A percentile compares a stretch with the other conserved stretches of the same genome.
phyloP scores from a whole-genome alignment of 2,797 vertebrate species.

The Lutjanus argentimaculatus region DNA sequence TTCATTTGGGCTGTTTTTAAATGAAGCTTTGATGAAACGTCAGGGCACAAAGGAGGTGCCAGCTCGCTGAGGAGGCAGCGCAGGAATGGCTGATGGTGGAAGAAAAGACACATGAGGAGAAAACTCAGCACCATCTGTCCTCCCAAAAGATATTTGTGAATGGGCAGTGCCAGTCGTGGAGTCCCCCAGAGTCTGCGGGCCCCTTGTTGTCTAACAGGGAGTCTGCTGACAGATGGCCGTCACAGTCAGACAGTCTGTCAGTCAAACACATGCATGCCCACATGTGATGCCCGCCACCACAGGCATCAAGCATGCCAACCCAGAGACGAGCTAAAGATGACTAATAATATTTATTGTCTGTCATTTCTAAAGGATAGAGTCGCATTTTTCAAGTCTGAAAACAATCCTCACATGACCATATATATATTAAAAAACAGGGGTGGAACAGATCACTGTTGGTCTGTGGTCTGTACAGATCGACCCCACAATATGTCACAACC shows the following conservation, averaged over 20 bases:
- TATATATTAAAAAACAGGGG: no score
- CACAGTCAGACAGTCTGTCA: slow-evolving; percentile 73
- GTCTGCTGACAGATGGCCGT: slow-evolving; percentile 79
- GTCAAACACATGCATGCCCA: slow-evolving; percentile 55
- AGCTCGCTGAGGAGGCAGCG: slow-evolving; percentile 46
- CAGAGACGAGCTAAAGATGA: not conserved
- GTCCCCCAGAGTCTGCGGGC: not conserved
- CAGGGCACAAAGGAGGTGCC: slow-evolving; percentile 58
- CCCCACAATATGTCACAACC: no score
- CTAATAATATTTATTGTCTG: not conserved
- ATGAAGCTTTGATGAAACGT: slow-evolving; percentile 67
- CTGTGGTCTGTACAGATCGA: no score
- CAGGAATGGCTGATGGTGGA: slow-evolving; percentile 62
- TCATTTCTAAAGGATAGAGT: not conserved
- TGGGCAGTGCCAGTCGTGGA: slow-evolving; percentile 55
- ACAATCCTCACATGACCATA: no score
- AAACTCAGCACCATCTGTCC: slow-evolving; percentile 78
- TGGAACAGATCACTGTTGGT: no score
- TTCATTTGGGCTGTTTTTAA: slow-evolving; percentile 47
- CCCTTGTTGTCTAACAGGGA: slow-evolving; percentile 71
- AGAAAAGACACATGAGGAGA: slow-evolving; percentile 66
- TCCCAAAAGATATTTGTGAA: slow-evolving; percentile 66
- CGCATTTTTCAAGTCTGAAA: not conserved
- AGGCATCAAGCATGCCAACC: not conserved
- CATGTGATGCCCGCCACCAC: slow-evolving; percentile 23